These are phyloP conservation scores for Melanocharis versteri DNA, from an alignment of 2,113 vertebrate species.

Conservation along the genomic window DNA sequence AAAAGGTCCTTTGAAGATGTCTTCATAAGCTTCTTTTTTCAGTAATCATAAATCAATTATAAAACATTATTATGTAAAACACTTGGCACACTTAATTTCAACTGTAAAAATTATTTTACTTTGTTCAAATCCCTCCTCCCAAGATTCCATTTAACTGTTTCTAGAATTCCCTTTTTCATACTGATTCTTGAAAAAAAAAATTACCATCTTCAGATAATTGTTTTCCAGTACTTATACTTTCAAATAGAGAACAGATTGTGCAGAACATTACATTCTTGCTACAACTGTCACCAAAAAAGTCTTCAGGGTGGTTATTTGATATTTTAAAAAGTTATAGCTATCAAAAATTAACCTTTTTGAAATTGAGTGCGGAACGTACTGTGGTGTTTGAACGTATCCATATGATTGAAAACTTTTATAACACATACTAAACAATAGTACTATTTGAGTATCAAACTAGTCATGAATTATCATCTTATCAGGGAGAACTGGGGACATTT, in stretches of 20 bases:
- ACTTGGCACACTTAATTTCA: neutral
- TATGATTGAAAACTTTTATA: neutral
- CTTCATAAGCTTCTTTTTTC: constrained; percentile 19
- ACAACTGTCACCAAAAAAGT: neutral
- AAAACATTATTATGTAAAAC: neutral
- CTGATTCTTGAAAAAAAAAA: neutral
- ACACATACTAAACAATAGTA: neutral
- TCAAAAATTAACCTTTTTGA: neutral
- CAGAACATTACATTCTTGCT: neutral
- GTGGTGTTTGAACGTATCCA: neutral
- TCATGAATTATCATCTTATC: neutral
- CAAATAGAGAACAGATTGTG: neutral
- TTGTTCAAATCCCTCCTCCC: neutral
- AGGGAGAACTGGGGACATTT: neutral
- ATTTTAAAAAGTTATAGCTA: neutral
- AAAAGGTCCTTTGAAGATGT: constrained; percentile 45
- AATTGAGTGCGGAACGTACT: neutral
- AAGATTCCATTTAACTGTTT: neutral
- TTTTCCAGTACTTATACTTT: neutral
- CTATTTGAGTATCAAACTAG: neutral
- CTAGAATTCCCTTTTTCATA: neutral
- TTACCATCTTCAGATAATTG: neutral
- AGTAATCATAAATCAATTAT: constrained; percentile 36
- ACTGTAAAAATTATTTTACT: neutral
- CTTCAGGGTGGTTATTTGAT: neutral